A percentile compares a stretch with the other conserved stretches of the same genome.
phyloP scores from a whole-genome alignment of 2,888 invertebrate species.

The Thera obeliscata region DNA sequence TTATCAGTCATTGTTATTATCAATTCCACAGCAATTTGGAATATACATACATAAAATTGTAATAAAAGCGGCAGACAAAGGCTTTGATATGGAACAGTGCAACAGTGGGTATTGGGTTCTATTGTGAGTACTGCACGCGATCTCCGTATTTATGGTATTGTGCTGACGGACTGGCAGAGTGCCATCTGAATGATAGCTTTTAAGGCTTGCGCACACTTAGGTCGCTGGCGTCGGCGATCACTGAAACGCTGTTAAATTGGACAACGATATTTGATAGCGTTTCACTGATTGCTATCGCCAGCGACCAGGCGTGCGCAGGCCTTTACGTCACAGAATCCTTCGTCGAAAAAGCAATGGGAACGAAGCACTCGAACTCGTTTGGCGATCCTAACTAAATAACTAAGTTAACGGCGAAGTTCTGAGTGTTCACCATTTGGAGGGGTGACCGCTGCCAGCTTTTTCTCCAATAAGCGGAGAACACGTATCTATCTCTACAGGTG shows the following conservation, averaged over 20 bases:
- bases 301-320: neutral
- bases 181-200: constrained; percentile 9
- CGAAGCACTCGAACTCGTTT: neutral
- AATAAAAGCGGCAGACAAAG: constrained; percentile 3
- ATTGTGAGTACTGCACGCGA: constrained; percentile 5
- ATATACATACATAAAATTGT: too few species aligned
- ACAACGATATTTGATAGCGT: too few species aligned
- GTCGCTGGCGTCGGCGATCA: too few species aligned
- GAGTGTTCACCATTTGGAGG: neutral
- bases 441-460: too few species aligned
- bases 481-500: too few species aligned
- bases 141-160: constrained; percentile 15
- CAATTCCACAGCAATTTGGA: neutral
- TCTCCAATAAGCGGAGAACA: too few species aligned
- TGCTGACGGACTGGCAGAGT: constrained; percentile 12
- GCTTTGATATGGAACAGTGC: constrained; percentile 6
- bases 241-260: too few species aligned
- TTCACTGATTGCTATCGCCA: too few species aligned
- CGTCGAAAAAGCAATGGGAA: neutral
- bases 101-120: constrained; percentile 10
- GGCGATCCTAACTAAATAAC: neutral
- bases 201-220: too few species aligned
- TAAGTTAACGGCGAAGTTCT: neutral
- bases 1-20: neutral
- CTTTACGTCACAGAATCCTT: constrained; percentile 1